These are phyloP conservation scores for Columba livia DNA, from an alignment of 2,113 vertebrate genomes.

Conservation along the genomic window DNA sequence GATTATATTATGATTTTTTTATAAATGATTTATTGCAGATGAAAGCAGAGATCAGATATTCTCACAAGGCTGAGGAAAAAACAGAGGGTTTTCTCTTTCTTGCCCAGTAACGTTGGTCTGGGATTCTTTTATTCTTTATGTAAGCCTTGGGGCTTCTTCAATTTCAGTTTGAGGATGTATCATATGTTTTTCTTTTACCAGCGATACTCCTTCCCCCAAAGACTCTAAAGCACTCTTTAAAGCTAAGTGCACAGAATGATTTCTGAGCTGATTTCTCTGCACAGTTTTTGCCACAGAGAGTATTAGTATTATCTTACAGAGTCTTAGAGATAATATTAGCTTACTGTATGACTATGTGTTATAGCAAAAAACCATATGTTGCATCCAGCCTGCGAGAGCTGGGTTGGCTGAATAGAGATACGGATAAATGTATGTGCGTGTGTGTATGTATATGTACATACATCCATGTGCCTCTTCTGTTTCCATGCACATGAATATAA, in stretches of 20 bases:
- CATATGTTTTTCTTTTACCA: constrained; percentile 45
- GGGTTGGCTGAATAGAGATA: background rate
- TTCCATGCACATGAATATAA: background rate
- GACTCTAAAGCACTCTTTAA: constrained; percentile 28
- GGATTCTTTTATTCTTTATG: constrained; percentile 22
- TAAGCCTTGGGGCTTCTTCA: constrained; percentile 45
- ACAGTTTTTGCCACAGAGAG: constrained; percentile 9
- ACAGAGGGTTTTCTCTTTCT: background rate
- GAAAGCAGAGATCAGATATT: constrained; percentile 1
- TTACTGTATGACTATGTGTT: constrained; percentile 19
- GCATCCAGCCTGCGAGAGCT: background rate
- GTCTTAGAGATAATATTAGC: constrained; percentile 58
- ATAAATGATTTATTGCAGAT: background rate
- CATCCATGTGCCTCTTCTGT: background rate
- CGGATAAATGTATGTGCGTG: background rate
- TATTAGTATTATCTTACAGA: constrained; percentile 56
- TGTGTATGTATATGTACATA: background rate
- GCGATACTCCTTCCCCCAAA: background rate
- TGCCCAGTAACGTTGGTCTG: background rate
- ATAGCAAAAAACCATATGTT: constrained; percentile 52
- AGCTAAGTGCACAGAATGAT: background rate
- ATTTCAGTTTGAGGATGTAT: constrained; percentile 44
- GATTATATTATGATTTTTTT: background rate
- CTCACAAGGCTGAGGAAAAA: background rate
- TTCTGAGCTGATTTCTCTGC: constrained; percentile 42